Evolutionary conservation across 2,797 vertebrate genomes (phyloP).

Genomic region (Melanotaenia pygmaea): DNA sequence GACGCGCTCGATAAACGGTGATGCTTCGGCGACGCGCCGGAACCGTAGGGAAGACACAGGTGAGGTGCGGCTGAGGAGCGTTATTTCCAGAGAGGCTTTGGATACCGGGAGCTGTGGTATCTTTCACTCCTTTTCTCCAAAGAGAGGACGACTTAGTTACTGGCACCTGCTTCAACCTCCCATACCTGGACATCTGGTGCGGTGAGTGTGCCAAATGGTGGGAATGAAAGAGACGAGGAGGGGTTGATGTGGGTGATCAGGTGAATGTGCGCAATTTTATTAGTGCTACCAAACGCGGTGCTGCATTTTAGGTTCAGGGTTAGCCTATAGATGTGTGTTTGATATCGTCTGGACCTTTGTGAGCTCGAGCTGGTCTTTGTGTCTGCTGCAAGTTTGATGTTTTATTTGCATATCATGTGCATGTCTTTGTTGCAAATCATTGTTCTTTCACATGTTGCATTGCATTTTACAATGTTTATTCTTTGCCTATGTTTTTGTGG

Average conservation of each 20-base stretch:
- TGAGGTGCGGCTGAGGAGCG: conserved; percentile 79
- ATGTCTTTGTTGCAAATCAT: conserved; percentile 33
- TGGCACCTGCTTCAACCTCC: conserved; percentile 71
- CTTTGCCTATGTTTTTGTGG: conserved; percentile 7
- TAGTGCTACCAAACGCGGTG: conserved; percentile 51
- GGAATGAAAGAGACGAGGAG: conserved; percentile 41
- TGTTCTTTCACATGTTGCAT: conserved; percentile 71
- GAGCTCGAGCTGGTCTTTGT: conserved; percentile 69
- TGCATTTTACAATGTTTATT: background rate
- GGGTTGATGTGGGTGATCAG: conserved; percentile 42
- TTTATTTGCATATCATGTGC: conserved; percentile 25
- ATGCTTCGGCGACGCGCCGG: conserved; percentile 76
- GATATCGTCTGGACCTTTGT: conserved; percentile 58
- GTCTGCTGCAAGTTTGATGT: conserved; percentile 65
- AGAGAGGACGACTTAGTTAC: conserved; percentile 64
- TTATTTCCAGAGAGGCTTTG: conserved; percentile 50
- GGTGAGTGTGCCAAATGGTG: conserved; percentile 77
- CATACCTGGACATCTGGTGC: conserved; percentile 79
- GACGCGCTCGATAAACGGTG: conserved; percentile 65
- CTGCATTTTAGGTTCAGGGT: conserved; percentile 61
- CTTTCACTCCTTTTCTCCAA: conserved; percentile 48
- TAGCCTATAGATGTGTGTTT: conserved; percentile 19
- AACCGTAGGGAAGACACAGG: conserved; percentile 75
- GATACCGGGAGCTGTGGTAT: conserved; percentile 51
- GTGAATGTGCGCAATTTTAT: conserved; percentile 67